Base-by-base conservation (phyloP, 2,888 invertebrate genomes). In the Stenodera caucasica region DNA sequence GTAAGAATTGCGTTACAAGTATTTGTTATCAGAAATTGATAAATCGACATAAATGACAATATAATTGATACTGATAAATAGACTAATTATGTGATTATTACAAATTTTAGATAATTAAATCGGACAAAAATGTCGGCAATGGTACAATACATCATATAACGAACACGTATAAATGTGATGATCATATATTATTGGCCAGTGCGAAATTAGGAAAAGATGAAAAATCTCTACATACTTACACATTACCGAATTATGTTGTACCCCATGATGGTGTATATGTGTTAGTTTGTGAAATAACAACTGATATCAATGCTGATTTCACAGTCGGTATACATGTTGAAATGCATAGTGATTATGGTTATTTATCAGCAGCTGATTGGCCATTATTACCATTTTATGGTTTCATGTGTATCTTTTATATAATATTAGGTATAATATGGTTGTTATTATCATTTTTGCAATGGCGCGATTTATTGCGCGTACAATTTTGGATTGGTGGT, bases 401-500 rank as follows among this genome's bases (percentile, higher is more conserved):
- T 30, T 84, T 88, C 37, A 95, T 96, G 94, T 96, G 95, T 75
- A 84, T 90, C 4, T 87, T 93, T 55, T 97, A 97, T 81, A 89
- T 93, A 0, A 77, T 90, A n/a, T 85, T 90, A 72, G 94, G 94
- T 29, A 76, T 92, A 0, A 84, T 87, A 33, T 97, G 97, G 97
- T 83, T 96, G 55, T 75, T 87, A 0, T 87, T 94, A 53, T 92
- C 93, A 56, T 92, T 90, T 71, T 82, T 90, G 69, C 93, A 94
- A 80, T 97, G 96, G 95, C 85, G 92, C 40, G 96, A 97, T 78
- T 82, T 97, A 21, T 83, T 97, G 55, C 84, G 96, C 32, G 91
- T 97, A 49, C 97, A 98, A 82, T 96, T 95, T 81, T 97, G 96
- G 96, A 95, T 98, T 75, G 96, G 95, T 6, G 94, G 88, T 29